A percentile compares a stretch with the other conserved stretches of the same genome.
Evolutionary conservation across 2,888 invertebrate genomes (phyloP).

Genomic region (Caradrina clavipalpis): DNA sequence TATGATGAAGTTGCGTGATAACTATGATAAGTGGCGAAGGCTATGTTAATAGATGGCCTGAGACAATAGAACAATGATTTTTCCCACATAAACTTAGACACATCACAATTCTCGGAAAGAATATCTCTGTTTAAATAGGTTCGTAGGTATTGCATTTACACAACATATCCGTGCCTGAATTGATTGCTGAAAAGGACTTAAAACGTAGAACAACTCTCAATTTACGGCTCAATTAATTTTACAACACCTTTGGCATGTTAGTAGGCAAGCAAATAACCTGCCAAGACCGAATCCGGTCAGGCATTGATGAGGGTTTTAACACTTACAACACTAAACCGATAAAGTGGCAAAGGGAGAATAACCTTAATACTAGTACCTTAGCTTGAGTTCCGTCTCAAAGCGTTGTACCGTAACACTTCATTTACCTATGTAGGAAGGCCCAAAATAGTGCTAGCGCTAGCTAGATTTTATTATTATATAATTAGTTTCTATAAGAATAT

Average conservation of each 20-base stretch:
- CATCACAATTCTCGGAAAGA: constrained; percentile 81
- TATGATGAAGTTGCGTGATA: constrained; percentile 79
- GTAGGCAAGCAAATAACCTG: constrained; percentile 18
- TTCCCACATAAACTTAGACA: constrained; percentile 83
- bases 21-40: constrained; percentile 79
- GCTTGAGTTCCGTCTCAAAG: too few species aligned
- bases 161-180: constrained; percentile 21
- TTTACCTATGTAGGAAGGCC: neutral
- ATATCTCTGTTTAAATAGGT: constrained; percentile 52
- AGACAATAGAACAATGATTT: constrained; percentile 89
- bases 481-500: neutral
- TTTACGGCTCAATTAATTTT: constrained; percentile 37
- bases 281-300: constrained; percentile 7
- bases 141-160: constrained; percentile 34
- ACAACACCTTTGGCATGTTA: constrained; percentile 15
- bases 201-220: constrained; percentile 19
- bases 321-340: constrained; percentile 8
- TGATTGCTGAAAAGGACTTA: constrained; percentile 28
- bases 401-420: too few species aligned
- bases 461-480: neutral
- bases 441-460: neutral
- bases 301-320: neutral
- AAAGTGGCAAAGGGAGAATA: neutral
- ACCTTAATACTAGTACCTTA: neutral
- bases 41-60: constrained; percentile 81